Percentiles rank a stretch among this genome's conserved stretches.
Conservation (phyloP, 2,113 vertebrate genomes). For the Corythaeola cristata region DNA sequence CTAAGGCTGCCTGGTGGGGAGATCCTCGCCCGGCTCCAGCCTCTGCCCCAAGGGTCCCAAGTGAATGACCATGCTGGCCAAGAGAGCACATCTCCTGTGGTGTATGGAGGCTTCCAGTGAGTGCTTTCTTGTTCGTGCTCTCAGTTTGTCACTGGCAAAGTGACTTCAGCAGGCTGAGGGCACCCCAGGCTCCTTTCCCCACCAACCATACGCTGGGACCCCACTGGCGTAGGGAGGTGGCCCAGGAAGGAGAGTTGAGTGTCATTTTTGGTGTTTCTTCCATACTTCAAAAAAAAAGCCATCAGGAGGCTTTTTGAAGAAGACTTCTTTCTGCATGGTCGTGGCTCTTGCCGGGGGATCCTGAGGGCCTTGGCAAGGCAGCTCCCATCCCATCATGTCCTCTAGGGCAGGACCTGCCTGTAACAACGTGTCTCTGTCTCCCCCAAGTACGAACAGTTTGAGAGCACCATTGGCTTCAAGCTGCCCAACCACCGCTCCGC, state of each 20-base stretch:
- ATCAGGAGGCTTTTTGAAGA: neutral
- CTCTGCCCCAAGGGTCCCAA: neutral
- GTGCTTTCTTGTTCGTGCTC: neutral
- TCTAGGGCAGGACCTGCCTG: neutral
- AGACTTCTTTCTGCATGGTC: neutral
- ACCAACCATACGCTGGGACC: accelerated
- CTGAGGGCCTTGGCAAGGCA: neutral
- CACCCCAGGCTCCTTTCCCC: neutral
- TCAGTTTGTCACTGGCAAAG: neutral
- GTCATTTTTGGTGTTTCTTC: neutral
- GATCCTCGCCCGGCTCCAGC: neutral
- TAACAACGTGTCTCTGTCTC: neutral
- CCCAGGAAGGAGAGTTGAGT: neutral
- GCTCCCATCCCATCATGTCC: neutral
- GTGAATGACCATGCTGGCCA: neutral
- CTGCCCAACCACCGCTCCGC: constrained; percentile 96
- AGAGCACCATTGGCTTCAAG: constrained; percentile 99
- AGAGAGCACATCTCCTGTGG: neutral
- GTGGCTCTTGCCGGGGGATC: neutral
- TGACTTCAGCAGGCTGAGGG: neutral
- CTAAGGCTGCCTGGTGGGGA: neutral
- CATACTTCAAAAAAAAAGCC: neutral
- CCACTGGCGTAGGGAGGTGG: accelerated
- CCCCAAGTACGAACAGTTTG: constrained; percentile 95
- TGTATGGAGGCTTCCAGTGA: neutral